Evolutionary conservation across 2,797 vertebrate species (phyloP).

Genomic region (Hypotaenidia okinawae): DNA sequence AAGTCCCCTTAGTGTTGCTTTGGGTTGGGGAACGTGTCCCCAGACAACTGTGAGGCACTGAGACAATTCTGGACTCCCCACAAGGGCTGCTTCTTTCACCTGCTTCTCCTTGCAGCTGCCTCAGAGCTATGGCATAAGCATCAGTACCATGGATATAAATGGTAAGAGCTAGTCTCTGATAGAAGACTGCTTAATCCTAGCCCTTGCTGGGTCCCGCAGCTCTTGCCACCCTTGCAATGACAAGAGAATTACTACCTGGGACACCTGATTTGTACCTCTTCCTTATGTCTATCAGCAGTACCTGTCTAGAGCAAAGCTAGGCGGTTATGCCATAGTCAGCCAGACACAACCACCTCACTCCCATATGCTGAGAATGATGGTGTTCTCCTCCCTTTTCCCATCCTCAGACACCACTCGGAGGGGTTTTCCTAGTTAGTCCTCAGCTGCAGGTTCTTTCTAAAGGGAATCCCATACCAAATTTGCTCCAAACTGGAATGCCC

Average conservation of each 20-base stretch:
- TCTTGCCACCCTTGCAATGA: neutral
- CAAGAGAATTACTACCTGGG: neutral
- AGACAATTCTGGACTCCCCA: neutral
- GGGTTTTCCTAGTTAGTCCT: neutral
- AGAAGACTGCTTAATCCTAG: neutral
- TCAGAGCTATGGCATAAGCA: neutral
- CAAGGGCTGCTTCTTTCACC: neutral
- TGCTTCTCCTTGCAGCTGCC: neutral
- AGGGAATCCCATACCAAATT: neutral
- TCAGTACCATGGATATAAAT: neutral
- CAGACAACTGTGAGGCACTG: neutral
- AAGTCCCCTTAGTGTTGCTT: neutral
- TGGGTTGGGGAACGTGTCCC: neutral
- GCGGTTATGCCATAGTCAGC: neutral
- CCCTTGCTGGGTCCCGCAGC: neutral
- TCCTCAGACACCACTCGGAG: neutral
- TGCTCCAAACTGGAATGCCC: neutral
- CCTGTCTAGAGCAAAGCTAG: neutral
- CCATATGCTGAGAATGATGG: neutral
- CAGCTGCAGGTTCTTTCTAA: neutral
- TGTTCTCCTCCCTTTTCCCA: neutral
- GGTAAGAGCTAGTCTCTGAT: neutral
- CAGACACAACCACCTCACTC: neutral
- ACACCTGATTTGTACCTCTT: neutral
- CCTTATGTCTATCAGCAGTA: neutral